These are phyloP conservation scores for Lasiommata megera DNA, from an alignment of 2,888 invertebrate species.

Conservation along the genomic window DNA sequence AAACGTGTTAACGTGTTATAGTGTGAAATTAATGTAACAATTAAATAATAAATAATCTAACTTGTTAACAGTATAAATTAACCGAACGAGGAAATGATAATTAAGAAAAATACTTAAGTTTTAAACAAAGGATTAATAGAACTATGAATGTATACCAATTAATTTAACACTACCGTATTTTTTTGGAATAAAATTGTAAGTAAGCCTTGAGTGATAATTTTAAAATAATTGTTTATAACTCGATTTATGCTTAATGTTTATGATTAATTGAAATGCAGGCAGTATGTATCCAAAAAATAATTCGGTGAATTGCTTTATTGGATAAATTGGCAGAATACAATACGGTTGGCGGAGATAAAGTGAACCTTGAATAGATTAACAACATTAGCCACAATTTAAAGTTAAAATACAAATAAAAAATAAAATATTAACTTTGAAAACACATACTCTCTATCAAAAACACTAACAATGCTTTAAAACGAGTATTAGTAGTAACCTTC, in stretches of 20 bases:
- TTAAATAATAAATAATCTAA: background rate
- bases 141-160: background rate
- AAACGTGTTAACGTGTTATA: constrained; percentile 9
- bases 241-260: background rate
- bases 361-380: background rate
- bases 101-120: background rate
- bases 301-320: constrained; percentile 2
- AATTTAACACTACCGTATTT: background rate
- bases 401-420: too few relatives aligned
- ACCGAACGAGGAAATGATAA: background rate
- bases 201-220: constrained; percentile 10
- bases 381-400: background rate
- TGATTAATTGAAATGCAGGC: constrained; percentile 5
- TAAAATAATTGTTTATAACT: background rate
- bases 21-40: constrained; percentile 12
- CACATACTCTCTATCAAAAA: too few relatives aligned
- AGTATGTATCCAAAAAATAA: background rate
- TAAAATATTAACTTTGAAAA: background rate
- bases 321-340: background rate
- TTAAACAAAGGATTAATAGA: constrained; percentile 1
- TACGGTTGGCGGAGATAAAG: background rate
- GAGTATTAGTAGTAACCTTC: too few relatives aligned
- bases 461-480: too few relatives aligned
- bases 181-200: constrained; percentile 16
- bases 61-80: background rate